These are phyloP conservation scores for Saguinus midas DNA, from an alignment of 2,113 vertebrate species.

Conservation along the genomic window DNA sequence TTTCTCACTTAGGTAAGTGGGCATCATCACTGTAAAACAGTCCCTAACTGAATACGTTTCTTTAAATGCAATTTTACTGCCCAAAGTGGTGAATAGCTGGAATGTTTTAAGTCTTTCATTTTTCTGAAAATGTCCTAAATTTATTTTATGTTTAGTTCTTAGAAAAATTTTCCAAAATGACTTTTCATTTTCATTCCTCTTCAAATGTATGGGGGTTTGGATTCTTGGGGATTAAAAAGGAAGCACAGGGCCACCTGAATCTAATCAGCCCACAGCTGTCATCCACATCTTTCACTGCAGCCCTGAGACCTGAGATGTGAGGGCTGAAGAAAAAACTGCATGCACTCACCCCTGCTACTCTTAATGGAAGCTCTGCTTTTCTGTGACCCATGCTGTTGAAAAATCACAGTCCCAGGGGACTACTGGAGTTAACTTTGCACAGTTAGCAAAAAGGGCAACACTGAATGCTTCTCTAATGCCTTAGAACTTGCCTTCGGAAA, in stretches of 20 bases:
- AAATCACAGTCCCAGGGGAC: background rate
- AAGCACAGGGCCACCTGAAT: background rate
- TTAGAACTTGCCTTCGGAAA: background rate
- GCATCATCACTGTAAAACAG: background rate
- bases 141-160: background rate
- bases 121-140: constrained; percentile 11
- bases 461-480: background rate
- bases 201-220: background rate
- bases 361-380: background rate
- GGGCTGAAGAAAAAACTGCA: background rate
- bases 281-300: background rate
- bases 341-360: background rate
- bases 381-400: background rate
- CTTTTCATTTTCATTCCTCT: background rate
- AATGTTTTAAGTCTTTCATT: background rate
- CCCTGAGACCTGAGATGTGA: background rate
- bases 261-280: background rate
- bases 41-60: background rate
- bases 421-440: background rate
- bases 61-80: background rate
- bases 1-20: background rate
- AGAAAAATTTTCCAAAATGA: background rate
- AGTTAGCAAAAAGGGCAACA: background rate
- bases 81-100: background rate
- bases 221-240: background rate